Base-by-base conservation (phyloP, 1,140 invertebrate genomes). In the Nautilus pompilius region DNA sequence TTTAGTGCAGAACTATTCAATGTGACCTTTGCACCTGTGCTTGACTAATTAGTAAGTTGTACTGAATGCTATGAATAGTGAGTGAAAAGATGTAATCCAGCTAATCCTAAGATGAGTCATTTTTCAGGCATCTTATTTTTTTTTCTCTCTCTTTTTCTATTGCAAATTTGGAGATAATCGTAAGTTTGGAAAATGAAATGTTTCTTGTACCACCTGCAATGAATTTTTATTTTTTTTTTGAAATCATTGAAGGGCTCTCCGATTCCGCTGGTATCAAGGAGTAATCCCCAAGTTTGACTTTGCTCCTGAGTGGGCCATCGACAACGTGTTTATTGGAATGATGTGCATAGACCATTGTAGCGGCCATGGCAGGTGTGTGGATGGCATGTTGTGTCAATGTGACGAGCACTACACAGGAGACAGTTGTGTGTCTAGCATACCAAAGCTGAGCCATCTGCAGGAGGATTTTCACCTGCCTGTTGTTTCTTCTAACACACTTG, bases 191-290 rank as follows among this genome's bases (percentile, higher is more conserved):
- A n/a, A n/a, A n/a, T n/a, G n/a, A n/a, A n/a, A n/a, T n/a, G n/a
- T n/a, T n/a, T n/a, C n/a, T n/a, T n/a, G n/a, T n/a, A n/a, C n/a
- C n/a, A n/a, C n/a, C n/a, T n/a, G n/a, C n/a, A n/a, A n/a, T n/a
- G 22, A n/a, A 46, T 32, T 22, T 36, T 55, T 22, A 46, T 28
- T 30, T 60, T 41, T 45, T 46, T 51, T 65, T 53, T 15, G 51
- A 77, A 75, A 53, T 67, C 75, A 22, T 58, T 80, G 22, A 71
- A 81, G 78, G 26, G 62, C 64, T 30, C 70, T 73, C 3, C 67
- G 84, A 56, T 85, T 85, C 65, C 73, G 84, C 29, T 85, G 84
- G 84, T 79, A 79, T 45, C 83, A 85, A 65, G 83, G 81, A 2
- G 70, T 72, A 60, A 72, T 79, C 32, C 76, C 77, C 22, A 64